phyloP scores from a whole-genome alignment of 2,797 vertebrate genomes.

The Alcedo quadribrachys region DNA sequence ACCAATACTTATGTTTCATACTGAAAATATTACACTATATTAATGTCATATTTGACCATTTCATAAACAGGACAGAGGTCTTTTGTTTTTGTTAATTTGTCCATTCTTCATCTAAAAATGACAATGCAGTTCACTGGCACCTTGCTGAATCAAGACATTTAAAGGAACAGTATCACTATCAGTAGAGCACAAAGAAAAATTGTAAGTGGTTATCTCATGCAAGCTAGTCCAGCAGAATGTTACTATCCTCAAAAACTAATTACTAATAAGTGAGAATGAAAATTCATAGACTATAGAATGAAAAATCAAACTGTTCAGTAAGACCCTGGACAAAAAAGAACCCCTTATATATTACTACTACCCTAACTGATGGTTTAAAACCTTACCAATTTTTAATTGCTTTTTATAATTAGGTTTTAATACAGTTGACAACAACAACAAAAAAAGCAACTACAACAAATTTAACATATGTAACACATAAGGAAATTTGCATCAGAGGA shows the following conservation, averaged over 20 bases:
- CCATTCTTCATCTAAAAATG: too few relatives aligned
- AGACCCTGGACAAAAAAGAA: not conserved
- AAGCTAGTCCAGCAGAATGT: not conserved
- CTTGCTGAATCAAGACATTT: not conserved
- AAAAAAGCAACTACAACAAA: conserved; percentile 54
- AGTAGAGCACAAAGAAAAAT: not conserved
- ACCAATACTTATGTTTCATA: too few relatives aligned
- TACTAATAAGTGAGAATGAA: not conserved
- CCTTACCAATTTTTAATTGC: not conserved
- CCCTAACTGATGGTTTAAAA: not conserved
- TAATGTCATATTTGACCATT: too few relatives aligned
- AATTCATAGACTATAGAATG: not conserved
- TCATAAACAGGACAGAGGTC: too few relatives aligned
- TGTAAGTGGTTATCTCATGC: not conserved
- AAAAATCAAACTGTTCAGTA: not conserved
- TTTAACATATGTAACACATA: conserved; percentile 66
- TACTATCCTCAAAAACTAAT: not conserved
- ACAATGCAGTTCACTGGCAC: not conserved
- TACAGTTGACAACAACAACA: conserved; percentile 13
- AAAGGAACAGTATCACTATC: not conserved
- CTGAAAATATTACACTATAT: too few relatives aligned
- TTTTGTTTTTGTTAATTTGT: too few relatives aligned
- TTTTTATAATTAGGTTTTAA: conserved; percentile 24
- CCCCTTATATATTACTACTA: not conserved
- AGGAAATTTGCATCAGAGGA: conserved; percentile 52